Conservation (phyloP, 2,113 vertebrate genomes). For the Spea multiplicata region DNA sequence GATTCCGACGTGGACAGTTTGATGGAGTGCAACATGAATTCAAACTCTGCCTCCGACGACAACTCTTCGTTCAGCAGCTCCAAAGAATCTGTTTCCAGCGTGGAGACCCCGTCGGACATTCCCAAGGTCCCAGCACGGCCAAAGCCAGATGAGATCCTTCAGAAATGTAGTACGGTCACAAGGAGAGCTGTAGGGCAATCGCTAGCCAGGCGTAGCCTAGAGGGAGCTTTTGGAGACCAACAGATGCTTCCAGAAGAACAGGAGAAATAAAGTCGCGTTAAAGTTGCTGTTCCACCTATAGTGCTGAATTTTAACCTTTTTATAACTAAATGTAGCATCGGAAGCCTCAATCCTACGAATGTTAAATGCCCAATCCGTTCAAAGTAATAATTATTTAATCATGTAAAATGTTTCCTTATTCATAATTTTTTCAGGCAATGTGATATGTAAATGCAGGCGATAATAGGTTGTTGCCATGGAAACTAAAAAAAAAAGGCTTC, state of each 20-base stretch:
- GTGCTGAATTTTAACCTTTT: background rate
- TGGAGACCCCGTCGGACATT: rapidly evolving
- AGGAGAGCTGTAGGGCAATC: constrained; percentile 58
- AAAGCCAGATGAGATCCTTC: constrained; percentile 69
- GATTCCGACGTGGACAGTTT: constrained; percentile 32
- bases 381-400: too few relatives aligned
- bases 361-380: too few relatives aligned
- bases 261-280: background rate
- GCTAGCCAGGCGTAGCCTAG: background rate
- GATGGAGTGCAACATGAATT: rapidly evolving
- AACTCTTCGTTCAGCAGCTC: constrained; percentile 32
- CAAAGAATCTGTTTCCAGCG: background rate
- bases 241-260: background rate
- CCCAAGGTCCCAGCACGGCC: constrained; percentile 73
- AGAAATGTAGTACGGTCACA: constrained; percentile 78
- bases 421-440: too few relatives aligned
- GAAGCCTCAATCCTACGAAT: too few relatives aligned
- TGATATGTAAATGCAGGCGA: too few relatives aligned
- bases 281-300: background rate
- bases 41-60: constrained; percentile 47
- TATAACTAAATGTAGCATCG: too few relatives aligned
- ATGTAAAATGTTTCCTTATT: too few relatives aligned
- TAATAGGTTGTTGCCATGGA: too few relatives aligned
- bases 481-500: too few relatives aligned
- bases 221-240: background rate